phyloP scores from a whole-genome alignment of 2,888 invertebrate genomes.

The Tubulanus polymorphus region DNA sequence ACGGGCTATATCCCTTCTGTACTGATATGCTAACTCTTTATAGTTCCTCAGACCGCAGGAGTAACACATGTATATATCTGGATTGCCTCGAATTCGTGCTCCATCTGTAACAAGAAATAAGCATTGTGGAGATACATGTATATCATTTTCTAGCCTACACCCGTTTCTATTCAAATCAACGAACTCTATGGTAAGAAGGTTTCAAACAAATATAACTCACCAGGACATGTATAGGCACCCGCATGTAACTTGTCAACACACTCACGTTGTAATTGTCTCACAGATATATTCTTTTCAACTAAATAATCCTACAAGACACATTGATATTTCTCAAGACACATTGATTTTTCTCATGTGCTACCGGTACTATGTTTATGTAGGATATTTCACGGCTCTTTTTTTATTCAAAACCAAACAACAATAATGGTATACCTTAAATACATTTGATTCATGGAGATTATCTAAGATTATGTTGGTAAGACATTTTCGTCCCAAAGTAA shows the following conservation, averaged over 20 bases:
- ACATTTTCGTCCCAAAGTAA: conserved; percentile 39
- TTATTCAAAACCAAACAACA: no score
- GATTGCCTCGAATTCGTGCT: conserved; percentile 4
- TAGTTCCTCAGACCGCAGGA: conserved; percentile 40
- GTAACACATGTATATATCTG: conserved; percentile 35
- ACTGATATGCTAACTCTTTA: conserved; percentile 41
- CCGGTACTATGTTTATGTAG: no score
- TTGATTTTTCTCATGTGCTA: no score
- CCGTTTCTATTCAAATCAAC: no score
- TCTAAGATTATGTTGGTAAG: conserved; percentile 32
- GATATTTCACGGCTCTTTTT: no score
- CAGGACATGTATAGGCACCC: conserved; percentile 30
- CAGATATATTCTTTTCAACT: conserved; percentile 28
- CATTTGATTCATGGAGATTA: conserved; percentile 41
- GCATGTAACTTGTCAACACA: conserved; percentile 32
- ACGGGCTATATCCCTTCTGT: conserved; percentile 35
- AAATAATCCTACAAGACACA: conserved; percentile 45
- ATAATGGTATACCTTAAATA: conserved; percentile 43
- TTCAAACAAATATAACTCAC: conserved; percentile 21
- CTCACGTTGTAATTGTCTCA: conserved; percentile 33
- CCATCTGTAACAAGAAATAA: neutral
- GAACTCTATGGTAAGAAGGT: no score
- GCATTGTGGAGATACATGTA: no score
- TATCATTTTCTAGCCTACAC: no score
- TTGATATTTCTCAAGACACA: no score